phyloP scores from a whole-genome alignment of 2,888 invertebrate genomes.

The Dasypolia templi region DNA sequence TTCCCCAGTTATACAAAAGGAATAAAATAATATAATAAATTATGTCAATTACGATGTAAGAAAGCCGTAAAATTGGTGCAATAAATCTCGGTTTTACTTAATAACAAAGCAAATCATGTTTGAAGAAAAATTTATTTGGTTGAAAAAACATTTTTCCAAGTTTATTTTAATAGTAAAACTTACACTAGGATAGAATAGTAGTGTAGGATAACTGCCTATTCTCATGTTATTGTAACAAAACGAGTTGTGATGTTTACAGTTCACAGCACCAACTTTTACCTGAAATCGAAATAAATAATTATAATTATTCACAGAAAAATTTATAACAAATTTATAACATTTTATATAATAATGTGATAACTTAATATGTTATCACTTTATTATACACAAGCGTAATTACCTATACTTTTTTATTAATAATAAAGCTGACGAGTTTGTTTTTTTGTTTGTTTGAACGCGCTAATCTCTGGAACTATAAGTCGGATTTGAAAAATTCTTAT shows the following conservation, averaged over 20 bases:
- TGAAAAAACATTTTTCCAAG: neutral
- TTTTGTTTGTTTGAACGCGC: no score
- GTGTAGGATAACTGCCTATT: slow-evolving; percentile 94
- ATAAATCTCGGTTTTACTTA: neutral
- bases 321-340: no score
- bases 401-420: no score
- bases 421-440: no score
- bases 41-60: neutral
- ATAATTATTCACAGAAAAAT: neutral
- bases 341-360: no score
- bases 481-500: no score
- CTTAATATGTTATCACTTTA: no score
- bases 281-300: slow-evolving; percentile 69
- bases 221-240: slow-evolving; percentile 93
- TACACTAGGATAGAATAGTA: slow-evolving; percentile 92
- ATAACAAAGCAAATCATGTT: neutral
- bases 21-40: no score
- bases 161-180: slow-evolving; percentile 70
- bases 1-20: no score
- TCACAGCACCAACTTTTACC: slow-evolving; percentile 95
- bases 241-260: slow-evolving; percentile 96
- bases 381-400: no score
- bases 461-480: no score
- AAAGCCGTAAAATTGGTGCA: neutral
- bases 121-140: neutral